These are phyloP conservation scores for Liolophura sinensis DNA, from an alignment of 1,140 invertebrate genomes.

Conservation along the genomic window DNA sequence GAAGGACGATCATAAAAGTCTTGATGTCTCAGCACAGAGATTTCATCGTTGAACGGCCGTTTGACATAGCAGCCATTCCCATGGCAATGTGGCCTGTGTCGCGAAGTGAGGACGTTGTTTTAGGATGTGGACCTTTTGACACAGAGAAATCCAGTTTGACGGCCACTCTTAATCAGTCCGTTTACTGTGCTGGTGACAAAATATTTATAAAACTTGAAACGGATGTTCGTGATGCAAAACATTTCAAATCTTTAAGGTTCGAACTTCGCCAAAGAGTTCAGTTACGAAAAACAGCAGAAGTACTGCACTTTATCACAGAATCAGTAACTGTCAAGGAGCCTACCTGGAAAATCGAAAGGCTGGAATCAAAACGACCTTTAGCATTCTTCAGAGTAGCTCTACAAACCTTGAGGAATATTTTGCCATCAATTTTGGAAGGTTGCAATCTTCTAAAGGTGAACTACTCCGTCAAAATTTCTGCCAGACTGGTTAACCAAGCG, in stretches of 20 bases:
- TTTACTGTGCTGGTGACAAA: slow-evolving; percentile 34
- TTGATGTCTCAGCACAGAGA: slow-evolving; percentile 28
- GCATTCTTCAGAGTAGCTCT: slow-evolving; percentile 31
- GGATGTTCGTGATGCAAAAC: too few relatives aligned
- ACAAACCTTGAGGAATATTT: slow-evolving; percentile 29
- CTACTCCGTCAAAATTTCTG: slow-evolving; percentile 31
- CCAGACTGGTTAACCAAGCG: slow-evolving; percentile 35
- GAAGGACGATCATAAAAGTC: slow-evolving; percentile 38
- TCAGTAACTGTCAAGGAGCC: too few relatives aligned
- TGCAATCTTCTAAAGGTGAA: slow-evolving; percentile 30
- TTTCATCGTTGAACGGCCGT: slow-evolving; percentile 33
- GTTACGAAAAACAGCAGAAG: too few relatives aligned
- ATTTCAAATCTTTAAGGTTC: too few relatives aligned
- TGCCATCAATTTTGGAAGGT: slow-evolving; percentile 36
- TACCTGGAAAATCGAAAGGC: too few relatives aligned
- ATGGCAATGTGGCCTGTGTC: slow-evolving; percentile 25
- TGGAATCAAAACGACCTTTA: slow-evolving; percentile 5
- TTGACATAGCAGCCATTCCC: slow-evolving; percentile 40
- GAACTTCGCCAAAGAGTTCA: too few relatives aligned
- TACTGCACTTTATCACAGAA: too few relatives aligned
- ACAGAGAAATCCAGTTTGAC: too few relatives aligned
- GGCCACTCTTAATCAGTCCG: slow-evolving; percentile 25
- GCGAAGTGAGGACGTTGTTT: slow-evolving; percentile 19
- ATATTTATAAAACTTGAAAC: too few relatives aligned
- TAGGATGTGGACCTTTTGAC: too few relatives aligned